Conservation (phyloP, 2,888 invertebrate genomes). For the Drosophila macrothrix region DNA sequence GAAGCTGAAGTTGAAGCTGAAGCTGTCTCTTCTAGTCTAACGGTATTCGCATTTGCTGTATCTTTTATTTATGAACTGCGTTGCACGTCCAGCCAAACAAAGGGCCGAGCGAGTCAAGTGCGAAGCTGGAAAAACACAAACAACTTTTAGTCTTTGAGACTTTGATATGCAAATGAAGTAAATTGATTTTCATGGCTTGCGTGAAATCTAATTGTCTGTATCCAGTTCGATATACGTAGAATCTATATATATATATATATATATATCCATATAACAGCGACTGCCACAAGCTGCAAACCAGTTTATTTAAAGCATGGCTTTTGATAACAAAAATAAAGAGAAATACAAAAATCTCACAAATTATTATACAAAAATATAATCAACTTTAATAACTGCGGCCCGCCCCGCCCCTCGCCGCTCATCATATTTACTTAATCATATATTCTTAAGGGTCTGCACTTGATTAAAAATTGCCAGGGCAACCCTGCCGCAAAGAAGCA, state of each 20-base stretch:
- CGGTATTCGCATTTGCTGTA: slow-evolving; percentile 39
- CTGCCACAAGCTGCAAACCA: not conserved
- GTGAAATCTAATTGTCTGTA: slow-evolving; percentile 13
- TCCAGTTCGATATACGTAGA: slow-evolving; percentile 1
- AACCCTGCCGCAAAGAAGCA: slow-evolving; percentile 31
- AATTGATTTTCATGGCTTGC: slow-evolving; percentile 9
- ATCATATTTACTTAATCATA: slow-evolving; percentile 19
- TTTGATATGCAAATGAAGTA: not conserved
- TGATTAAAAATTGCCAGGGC: slow-evolving; percentile 59
- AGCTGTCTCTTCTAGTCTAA: not conserved
- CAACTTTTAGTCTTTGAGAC: not conserved
- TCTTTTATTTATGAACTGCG: slow-evolving; percentile 76
- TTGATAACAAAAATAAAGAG: no score
- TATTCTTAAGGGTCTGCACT: slow-evolving; percentile 23
- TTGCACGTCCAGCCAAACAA: slow-evolving; percentile 29
- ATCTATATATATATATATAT: not conserved
- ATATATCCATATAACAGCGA: not conserved
- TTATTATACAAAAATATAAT: not conserved
- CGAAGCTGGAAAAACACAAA: not conserved
- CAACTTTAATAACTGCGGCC: not conserved
- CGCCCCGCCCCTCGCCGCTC: not conserved
- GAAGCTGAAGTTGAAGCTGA: not conserved
- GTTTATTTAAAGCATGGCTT: not conserved
- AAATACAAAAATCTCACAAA: not conserved
- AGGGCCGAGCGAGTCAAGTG: slow-evolving; percentile 31